Conservation (phyloP, 2,113 vertebrate species). For the Psilopogon haemacephalus region DNA sequence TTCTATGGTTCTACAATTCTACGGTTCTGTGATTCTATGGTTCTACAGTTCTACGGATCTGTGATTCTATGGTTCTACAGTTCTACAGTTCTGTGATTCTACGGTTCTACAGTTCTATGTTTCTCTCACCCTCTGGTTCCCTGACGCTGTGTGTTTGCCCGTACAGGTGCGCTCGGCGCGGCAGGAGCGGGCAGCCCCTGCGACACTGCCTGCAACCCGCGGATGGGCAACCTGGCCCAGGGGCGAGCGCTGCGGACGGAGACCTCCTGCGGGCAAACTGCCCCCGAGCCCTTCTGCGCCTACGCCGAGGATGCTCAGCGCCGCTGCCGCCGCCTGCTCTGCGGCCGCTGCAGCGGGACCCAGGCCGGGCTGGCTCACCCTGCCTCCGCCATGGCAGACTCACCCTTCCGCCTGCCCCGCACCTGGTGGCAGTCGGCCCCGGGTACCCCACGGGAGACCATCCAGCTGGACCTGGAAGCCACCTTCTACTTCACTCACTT, state of each 20-base stretch:
- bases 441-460: slow-evolving; percentile 77
- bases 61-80: no score
- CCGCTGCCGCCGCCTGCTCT: slow-evolving; percentile 75
- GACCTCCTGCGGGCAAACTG: slow-evolving; percentile 82
- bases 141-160: no score
- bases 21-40: no score
- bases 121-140: no score
- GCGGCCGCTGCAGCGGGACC: slow-evolving; percentile 81
- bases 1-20: no score
- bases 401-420: slow-evolving; percentile 88
- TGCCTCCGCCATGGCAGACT: slow-evolving; percentile 90
- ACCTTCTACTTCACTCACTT: slow-evolving; percentile 96
- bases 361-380: slow-evolving; percentile 82
- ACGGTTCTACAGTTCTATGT: no score
- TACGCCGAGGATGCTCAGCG: slow-evolving; percentile 70
- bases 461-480: slow-evolving; percentile 90
- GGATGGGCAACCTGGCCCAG: slow-evolving; percentile 90
- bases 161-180: no score
- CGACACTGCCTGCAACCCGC: slow-evolving; percentile 92
- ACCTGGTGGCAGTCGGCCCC: slow-evolving; percentile 97
- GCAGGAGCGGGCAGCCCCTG: slow-evolving; percentile 81
- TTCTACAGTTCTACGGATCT: no score
- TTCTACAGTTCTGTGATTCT: no score
- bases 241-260: slow-evolving; percentile 86
- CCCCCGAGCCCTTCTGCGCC: slow-evolving; percentile 83